These are phyloP conservation scores for Thymelicus acteon DNA, from an alignment of 2,888 invertebrate species.

Conservation along the genomic window DNA sequence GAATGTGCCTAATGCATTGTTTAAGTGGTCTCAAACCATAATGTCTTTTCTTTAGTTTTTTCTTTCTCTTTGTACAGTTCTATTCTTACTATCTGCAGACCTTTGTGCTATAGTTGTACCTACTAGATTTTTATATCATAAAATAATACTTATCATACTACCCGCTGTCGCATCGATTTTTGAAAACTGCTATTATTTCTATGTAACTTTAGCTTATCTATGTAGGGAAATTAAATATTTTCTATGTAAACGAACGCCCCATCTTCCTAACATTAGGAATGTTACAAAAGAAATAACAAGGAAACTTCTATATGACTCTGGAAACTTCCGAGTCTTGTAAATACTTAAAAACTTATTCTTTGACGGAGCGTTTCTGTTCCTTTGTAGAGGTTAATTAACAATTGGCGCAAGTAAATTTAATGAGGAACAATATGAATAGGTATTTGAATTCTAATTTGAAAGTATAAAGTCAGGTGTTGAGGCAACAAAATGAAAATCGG, in stretches of 20 bases:
- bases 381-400: background rate
- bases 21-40: too few species aligned
- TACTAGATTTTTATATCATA: too few species aligned
- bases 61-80: too few species aligned
- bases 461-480: background rate
- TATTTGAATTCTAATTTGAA: background rate
- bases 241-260: background rate
- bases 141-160: too few species aligned
- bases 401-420: background rate
- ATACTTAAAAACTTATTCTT: background rate
- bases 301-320: conserved; percentile 14
- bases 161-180: too few species aligned
- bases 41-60: too few species aligned
- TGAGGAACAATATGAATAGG: background rate
- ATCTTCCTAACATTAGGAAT: background rate
- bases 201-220: too few species aligned
- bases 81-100: too few species aligned
- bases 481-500: too few species aligned
- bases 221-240: background rate
- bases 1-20: too few species aligned
- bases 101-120: too few species aligned
- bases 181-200: too few species aligned
- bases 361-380: background rate
- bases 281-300: conserved; percentile 21
- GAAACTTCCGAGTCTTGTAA: conserved; percentile 9